Evolutionary conservation across 2,797 vertebrate genomes (phyloP), one percentile per base, ranked within the genome.

Genomic region (Peromyscus eremicus): DNA sequence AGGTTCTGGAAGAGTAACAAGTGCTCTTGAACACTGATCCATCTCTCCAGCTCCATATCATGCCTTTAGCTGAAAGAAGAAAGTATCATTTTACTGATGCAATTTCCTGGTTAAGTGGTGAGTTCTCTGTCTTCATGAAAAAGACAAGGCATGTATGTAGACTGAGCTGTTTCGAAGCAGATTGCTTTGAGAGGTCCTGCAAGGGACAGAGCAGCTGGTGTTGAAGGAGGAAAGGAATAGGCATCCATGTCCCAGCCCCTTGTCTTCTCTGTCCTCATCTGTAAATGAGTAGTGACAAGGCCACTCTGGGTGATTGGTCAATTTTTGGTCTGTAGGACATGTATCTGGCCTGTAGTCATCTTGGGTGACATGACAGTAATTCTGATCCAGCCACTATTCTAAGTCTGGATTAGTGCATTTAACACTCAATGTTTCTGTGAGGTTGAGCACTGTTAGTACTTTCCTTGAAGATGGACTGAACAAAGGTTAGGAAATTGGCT

Each of bases 51-150:
- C 64, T 85, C 64, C 43, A 19, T 85, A 52, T 84, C 21, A 23
- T 49, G 34, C 52, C 89, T 94, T 77, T 75, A 75, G 14, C 60
- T 64, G 89, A 55, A 92, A 90, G 89, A 64, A 94, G 8, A 73
- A 92, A 37, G 46, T 52, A 43, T 27, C 21, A 29, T 73, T 92
- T 83, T 70, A 46, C n/a, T 71, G 85, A 46, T 84, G 12, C 21
- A 10, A 68, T 68, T 70, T 81, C 32, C 49, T 77, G 40, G 3
- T 73, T 46, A 95, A 95, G 66, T 68, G 46, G 11, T 37, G 49
- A 76, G 34, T 85, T 83, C 80, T n/a, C 60, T 57, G 52, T 62
- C 60, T 71, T 93, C 19, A 32, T 71, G 71, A 80, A 70, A 62
- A 92, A 91, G 57, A 27, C 60, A 70, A 52, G 12, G 21, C 13